Evolutionary conservation across 2,888 invertebrate species (phyloP).

Genomic region (Pinctada fucata): DNA sequence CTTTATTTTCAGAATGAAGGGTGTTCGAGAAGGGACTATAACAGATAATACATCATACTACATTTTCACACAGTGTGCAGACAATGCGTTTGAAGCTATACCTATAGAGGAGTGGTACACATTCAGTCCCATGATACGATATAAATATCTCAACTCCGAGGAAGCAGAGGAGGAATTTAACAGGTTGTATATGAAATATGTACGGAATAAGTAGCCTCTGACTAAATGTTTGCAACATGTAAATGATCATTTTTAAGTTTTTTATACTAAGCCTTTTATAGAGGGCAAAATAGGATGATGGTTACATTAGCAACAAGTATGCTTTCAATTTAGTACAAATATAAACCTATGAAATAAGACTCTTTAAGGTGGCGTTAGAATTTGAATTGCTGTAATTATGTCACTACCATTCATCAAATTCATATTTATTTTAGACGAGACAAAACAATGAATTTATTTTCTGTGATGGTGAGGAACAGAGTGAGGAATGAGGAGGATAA

Average conservation of each 20-base stretch:
- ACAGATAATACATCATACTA: constrained; percentile 98
- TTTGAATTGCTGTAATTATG: no score
- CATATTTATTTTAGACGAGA: constrained; percentile 83
- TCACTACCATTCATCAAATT: no score
- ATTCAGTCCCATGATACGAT: constrained; percentile 91
- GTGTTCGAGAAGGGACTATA: constrained; percentile 96
- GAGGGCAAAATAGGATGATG: no score
- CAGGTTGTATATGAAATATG: constrained; percentile 78
- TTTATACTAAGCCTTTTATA: not conserved
- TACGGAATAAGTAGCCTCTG: no score
- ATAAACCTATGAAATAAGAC: no score
- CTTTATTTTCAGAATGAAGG: constrained; percentile 83
- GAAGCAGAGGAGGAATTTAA: constrained; percentile 99
- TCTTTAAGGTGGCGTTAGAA: no score
- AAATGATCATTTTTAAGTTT: not conserved
- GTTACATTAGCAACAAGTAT: not conserved
- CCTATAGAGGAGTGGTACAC: constrained; percentile 95
- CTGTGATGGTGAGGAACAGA: constrained; percentile 93
- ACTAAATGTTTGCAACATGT: not conserved
- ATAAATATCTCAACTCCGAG: constrained; percentile 96
- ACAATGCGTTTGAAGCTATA: constrained; percentile 96
- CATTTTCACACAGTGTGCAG: constrained; percentile 96
- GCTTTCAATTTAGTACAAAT: not conserved
- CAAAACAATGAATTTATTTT: constrained; percentile 96
- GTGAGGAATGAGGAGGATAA: constrained; percentile 87